Conservation (phyloP, 2,113 vertebrate genomes). For the Phrynosoma platyrhinos region DNA sequence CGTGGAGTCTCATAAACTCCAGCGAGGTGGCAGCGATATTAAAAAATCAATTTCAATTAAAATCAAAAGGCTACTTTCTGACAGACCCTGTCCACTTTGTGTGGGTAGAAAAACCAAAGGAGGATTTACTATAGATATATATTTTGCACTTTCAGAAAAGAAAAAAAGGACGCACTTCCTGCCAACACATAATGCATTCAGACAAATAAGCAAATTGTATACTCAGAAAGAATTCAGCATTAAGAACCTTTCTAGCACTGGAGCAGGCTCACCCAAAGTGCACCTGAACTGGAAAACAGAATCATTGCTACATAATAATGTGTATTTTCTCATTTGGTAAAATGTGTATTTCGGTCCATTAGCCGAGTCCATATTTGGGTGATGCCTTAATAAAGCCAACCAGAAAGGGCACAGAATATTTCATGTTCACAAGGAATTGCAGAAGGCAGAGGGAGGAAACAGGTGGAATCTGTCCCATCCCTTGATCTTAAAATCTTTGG, state of each 20-base stretch:
- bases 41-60: conserved; percentile 59
- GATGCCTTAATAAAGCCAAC: too few species aligned
- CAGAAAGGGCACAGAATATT: too few species aligned
- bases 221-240: conserved; percentile 12
- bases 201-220: neutral
- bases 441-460: too few species aligned
- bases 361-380: too few species aligned
- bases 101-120: conserved; percentile 25
- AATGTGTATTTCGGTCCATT: neutral
- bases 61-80: conserved; percentile 20
- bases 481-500: too few species aligned
- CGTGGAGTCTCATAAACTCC: neutral
- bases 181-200: neutral
- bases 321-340: neutral
- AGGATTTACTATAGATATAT: neutral
- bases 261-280: neutral
- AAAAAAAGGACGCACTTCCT: neutral
- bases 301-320: neutral
- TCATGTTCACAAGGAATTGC: too few species aligned
- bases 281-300: neutral
- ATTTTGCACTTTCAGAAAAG: conserved; percentile 19
- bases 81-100: conserved; percentile 17
- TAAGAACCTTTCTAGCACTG: conserved; percentile 24
- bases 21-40: conserved; percentile 41
- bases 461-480: too few species aligned